phyloP scores from a whole-genome alignment of 2,888 invertebrate species.

The Nymphalis urticae region DNA sequence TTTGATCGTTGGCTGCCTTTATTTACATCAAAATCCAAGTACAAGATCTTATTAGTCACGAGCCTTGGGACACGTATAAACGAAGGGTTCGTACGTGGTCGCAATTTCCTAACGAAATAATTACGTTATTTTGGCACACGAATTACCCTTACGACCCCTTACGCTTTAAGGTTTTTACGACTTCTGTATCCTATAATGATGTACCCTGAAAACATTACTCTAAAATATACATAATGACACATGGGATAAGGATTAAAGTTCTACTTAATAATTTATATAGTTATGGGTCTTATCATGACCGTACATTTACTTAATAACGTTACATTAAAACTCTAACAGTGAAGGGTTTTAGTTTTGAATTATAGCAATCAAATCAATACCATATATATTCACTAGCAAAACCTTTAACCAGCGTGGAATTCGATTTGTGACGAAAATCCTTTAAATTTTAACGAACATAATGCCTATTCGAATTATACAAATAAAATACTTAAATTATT shows the following conservation, averaged over 20 bases:
- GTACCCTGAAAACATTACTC: conserved; percentile 5
- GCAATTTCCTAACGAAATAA: conserved; percentile 57
- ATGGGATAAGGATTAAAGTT: conserved; percentile 15
- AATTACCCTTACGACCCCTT: conserved; percentile 41
- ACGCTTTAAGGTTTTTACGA: conserved; percentile 45
- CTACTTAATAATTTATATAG: neutral
- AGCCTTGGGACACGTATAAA: conserved; percentile 41
- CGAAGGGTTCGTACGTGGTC: conserved; percentile 46
- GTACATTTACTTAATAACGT: neutral
- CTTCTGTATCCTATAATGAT: conserved; percentile 25
- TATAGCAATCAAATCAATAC: too few relatives aligned
- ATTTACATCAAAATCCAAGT: conserved; percentile 32
- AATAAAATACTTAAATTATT: too few relatives aligned
- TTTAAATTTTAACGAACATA: too few relatives aligned
- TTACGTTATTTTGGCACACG: conserved; percentile 49
- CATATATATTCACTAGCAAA: too few relatives aligned
- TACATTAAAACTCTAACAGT: neutral
- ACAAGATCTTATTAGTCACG: conserved; percentile 42
- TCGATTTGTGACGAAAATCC: too few relatives aligned
- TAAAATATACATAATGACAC: conserved; percentile 12
- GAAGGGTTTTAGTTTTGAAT: neutral
- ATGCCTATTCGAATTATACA: too few relatives aligned
- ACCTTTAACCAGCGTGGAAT: too few relatives aligned
- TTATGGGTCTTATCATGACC: conserved; percentile 10
- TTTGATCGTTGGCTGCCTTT: neutral